These are phyloP conservation scores for Ranitomeya variabilis DNA, from an alignment of 2,113 vertebrate genomes.

Conservation along the genomic window DNA sequence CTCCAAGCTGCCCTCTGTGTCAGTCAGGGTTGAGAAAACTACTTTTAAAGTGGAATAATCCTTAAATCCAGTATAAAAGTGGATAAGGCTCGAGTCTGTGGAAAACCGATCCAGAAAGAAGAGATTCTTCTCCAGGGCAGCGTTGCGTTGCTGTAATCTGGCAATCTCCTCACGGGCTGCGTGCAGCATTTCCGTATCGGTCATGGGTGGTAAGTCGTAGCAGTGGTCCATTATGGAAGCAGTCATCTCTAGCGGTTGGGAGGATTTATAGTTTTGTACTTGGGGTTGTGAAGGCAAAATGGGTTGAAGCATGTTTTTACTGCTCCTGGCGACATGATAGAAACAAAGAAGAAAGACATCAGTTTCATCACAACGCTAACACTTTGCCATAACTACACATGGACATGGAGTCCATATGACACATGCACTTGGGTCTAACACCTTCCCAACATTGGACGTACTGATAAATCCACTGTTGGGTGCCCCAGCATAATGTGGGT, in stretches of 20 bases:
- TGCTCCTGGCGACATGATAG: not conserved
- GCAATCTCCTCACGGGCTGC: conserved; percentile 49
- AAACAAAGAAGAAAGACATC: not conserved
- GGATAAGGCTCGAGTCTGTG: conserved; percentile 29
- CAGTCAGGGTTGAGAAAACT: conserved; percentile 34
- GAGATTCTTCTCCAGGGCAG: conserved; percentile 14
- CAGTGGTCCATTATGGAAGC: conserved; percentile 46
- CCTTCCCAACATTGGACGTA: no score
- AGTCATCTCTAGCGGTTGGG: not conserved
- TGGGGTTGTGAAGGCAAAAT: conserved; percentile 41
- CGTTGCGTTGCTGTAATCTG: conserved; percentile 41
- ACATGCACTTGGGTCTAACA: no score
- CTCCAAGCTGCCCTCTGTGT: conserved; percentile 18
- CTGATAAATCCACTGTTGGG: no score
- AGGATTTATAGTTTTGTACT: conserved; percentile 17
- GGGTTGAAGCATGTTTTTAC: conserved; percentile 46
- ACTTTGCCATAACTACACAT: no score
- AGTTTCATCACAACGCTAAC: not conserved
- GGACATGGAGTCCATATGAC: no score
- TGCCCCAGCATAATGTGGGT: no score
- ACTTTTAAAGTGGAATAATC: conserved; percentile 45
- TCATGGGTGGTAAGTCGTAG: conserved; percentile 50
- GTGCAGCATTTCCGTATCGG: conserved; percentile 44
- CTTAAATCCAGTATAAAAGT: conserved; percentile 53
- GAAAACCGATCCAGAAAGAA: conserved; percentile 51